These are phyloP conservation scores for Pandion haliaetus DNA, from an alignment of 2,113 vertebrate species.

Conservation along the genomic window DNA sequence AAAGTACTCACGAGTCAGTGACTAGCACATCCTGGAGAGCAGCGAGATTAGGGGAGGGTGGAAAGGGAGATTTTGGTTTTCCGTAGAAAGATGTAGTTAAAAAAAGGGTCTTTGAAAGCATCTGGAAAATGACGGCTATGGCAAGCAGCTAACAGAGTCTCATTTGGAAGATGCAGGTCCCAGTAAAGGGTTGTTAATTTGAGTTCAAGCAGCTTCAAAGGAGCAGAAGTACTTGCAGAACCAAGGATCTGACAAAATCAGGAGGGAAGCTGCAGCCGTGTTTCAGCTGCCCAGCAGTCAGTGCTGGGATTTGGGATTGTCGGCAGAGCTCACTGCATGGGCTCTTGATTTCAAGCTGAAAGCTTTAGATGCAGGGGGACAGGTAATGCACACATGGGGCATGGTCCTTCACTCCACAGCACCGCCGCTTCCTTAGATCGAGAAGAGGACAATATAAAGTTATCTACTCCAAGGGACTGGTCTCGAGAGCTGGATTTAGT, in stretches of 20 bases:
- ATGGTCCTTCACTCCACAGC: accelerated
- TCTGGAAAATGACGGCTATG: background rate
- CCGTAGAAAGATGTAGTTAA: background rate
- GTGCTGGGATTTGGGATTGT: background rate
- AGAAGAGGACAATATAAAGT: background rate
- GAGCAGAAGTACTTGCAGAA: background rate
- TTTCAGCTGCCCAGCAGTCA: background rate
- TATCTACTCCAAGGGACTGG: background rate
- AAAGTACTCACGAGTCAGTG: background rate
- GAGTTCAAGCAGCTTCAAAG: background rate
- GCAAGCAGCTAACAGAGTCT: background rate
- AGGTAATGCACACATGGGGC: background rate
- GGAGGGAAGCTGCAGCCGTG: background rate
- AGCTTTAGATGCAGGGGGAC: background rate
- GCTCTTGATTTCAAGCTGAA: background rate
- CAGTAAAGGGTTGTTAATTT: background rate
- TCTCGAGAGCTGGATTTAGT: background rate
- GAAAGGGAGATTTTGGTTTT: background rate
- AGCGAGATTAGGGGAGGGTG: background rate
- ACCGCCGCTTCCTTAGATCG: accelerated
- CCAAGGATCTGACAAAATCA: background rate
- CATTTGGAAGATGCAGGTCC: background rate
- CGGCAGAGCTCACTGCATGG: background rate
- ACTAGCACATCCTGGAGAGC: background rate
- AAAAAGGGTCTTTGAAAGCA: background rate